Base-by-base conservation (phyloP, 1,140 invertebrate species). In the Solen grandis region DNA sequence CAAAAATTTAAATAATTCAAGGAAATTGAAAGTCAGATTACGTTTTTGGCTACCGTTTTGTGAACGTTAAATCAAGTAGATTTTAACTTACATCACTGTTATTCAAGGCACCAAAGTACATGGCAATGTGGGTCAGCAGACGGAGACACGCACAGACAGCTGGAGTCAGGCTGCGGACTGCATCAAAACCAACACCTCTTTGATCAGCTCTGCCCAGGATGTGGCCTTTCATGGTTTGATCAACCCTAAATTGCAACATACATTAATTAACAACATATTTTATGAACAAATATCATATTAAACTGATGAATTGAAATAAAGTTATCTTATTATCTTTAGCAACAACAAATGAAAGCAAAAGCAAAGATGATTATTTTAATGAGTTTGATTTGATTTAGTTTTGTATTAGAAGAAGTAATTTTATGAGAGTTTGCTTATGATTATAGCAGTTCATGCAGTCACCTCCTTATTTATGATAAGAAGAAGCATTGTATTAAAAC, bases 171-270 rank as follows among this genome's bases (percentile, higher is more conserved):
- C 60, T 62, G 63, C 87, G 84, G 59, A 86, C 86, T 60, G 84
- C 86, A 14, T 78, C 66, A 27, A 85, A 52, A 16, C 52, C 62
- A 13, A 10, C 36, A 16, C 72, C 60, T 69, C 84, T 74, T 19
- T 68, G 27, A 8, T 63, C 63, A 19, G 87, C 86, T 25, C 52
- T 13, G 19, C 88, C 88, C 31, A 90, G 79, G 36, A 88, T 87
- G 62, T 90, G 87, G 16, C 89, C 89, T 27, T 70, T 80, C 46
- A 77, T 57, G 5, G 87, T 87, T 16, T 74, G 78, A 55, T 88
- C 83, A 36, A 41, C n/a, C 50, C 83, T 84, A 31, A 13, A 38
- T n/a, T 50, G n/a, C 19, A 41, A 22, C 63, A 57, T 62, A 62
- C 81, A 88, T 86, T 74, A 75, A 25, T 73, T 46, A 69, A n/a